Base-by-base conservation (phyloP, 2,113 vertebrate species). In the Takifugu flavidus region DNA sequence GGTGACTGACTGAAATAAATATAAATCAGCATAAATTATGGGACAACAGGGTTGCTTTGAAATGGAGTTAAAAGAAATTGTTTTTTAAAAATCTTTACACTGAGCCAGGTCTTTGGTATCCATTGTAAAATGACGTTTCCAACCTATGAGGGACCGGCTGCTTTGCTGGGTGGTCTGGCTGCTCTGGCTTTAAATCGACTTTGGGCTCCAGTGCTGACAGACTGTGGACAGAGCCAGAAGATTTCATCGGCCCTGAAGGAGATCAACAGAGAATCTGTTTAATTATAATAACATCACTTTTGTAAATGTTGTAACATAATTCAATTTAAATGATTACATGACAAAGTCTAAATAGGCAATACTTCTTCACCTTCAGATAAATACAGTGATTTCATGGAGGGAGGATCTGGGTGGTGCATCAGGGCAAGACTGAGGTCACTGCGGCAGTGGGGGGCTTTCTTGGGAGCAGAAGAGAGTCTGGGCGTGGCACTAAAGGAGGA, bases 41-140 rank as follows among this genome's bases (percentile, higher is more conserved):
- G 34, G 8, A 8, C 34, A 39, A 31, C 29, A 31, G 29, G 29
- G 4, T 6, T 31, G 29, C 7, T 31, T 6, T 31, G 29, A 31
- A 6, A 31, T 6, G 5, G 29, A 31, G 29, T 31, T 6, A 31
- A 31, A 31, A 39, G 34, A 39, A 39, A 42, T 1, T 45, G 47
- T 0, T 25, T 44, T 54, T 45, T 26, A 3, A 28, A 55, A 45
- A 4, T 45, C 89, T 85, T 95, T 93, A 96, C 95, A 96, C 90
- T 59, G 95, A 96, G 76, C 94, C 93, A 0, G 94, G 94, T 71
- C 94, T 90, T 79, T 98, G 94, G 84, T 96, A 95, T 70, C 94
- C 94, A n/a, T 96, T 94, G 87, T 84, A 92, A 15, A 89, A 89
- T 0, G 91, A 72, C 1, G 81, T 77, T 74, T 95, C 93, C 54